Evolutionary conservation across 2,888 invertebrate species (phyloP), one percentile per base, ranked within the genome.

Genomic region (Ophioninae sp.): DNA sequence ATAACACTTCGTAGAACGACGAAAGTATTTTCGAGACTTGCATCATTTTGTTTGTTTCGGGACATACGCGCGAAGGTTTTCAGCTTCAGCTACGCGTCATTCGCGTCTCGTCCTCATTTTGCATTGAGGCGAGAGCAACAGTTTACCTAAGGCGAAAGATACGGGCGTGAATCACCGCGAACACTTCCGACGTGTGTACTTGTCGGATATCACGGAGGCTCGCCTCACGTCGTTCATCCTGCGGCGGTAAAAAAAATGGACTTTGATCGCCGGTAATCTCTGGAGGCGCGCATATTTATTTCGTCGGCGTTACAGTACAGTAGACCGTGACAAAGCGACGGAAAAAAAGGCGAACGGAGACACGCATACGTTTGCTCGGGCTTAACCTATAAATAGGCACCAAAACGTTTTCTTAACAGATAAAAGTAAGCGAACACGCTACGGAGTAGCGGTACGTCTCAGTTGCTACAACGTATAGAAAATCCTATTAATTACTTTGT

Each of bases 141-240:
- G 50, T 50, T 50, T 50, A 50, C 50, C 50, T 5, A 50, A 50
- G 50, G 6, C 13, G 50, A 50, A 50, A 50, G 50, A 50, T 17
- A 50, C 50, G 13, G 17, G 13, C 50, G 50, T 68, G 68, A 68
- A 23, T 68, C 68, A 68, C 50, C 21, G 50, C 50, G n/a, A 1
- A n/a, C 37, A 68, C 23, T 68, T 44, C 44, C 44, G 21, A 68
- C 23, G 68, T 44, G 41, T 44, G 50, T 50, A 50, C 50, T 30
- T n/a, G 50, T 50, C n/a, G 17, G 13, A 68, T 17, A 50, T 68
- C 50, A 50, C 50, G 68, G 50, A 68, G 68, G 50, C 68, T 68
- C 68, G 68, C 1, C 68, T 50, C 68, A 7, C 50, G 50, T 8
- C 20, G 8, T 50, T 17, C 13, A 10, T 6, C 30, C 1, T 50